Evolutionary conservation across 2,113 vertebrate species (phyloP), one percentile per base, ranked within the genome.

Genomic region (Cryptoleucopteryx plumbea): DNA sequence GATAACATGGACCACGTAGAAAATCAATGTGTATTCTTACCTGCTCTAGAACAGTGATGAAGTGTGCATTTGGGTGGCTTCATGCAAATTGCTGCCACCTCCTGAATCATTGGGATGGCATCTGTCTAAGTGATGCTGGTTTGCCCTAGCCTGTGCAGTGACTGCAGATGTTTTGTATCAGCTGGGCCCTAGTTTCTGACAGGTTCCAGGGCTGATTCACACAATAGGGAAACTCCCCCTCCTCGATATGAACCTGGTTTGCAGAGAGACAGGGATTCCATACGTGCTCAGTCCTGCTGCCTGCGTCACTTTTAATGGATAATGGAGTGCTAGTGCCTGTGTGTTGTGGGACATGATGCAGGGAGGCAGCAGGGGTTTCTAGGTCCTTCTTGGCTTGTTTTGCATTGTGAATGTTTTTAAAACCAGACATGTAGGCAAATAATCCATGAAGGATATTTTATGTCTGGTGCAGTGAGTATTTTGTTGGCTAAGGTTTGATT

Each of bases 231-330:
- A 56, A 81, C 56, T 91, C 42, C 25, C 16, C 25, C 42, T 71
- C 7, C 4, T 82, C 0, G 3, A 15, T 32, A 23, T 87, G 56
- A 77, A 38, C 45, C 8, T 19, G 4, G 34, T 93, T 84, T 93
- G 68, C 63, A 85, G 52, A 85, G 70, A 56, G 58, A 29, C 0
- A 1, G 23, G 23, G 52, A 38, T 93, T 95, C 52, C 38, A 8
- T 62, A 34, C 0, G 0, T 47, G 38, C 50, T 85, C 50, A 21
- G 47, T 42, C 45, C 50, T 84, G 67, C 70, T 82, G 38, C 38
- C 22, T 3, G 6, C 0, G 0, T 87, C 38, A 9, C 16, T 68
- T 94, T 52, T 31, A 66, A 42, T 56, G 47, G 34, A 14, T 56
- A 50, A 56, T 56, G 72, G 36, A 74, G 16, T 82, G 50, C 47